Percentiles rank a stretch among this genome's conserved stretches.
Conservation (phyloP, 2,888 invertebrate species). For the Helobdella robusta region DNA sequence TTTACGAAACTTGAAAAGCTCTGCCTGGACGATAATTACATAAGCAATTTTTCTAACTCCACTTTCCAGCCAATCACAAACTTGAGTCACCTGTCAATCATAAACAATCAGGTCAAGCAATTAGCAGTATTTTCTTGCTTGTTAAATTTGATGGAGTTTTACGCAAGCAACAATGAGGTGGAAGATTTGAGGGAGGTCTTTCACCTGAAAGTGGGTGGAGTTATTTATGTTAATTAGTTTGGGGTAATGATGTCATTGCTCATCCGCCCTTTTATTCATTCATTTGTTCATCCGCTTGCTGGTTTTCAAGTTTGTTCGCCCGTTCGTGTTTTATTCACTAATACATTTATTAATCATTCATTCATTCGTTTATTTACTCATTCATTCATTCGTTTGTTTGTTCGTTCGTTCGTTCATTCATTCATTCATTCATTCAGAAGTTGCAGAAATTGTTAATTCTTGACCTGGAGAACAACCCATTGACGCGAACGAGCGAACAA, state of each 20-base stretch:
- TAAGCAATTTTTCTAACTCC: slow-evolving; percentile 40
- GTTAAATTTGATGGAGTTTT: slow-evolving; percentile 41
- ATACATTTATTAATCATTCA: too few species aligned
- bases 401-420: too few species aligned
- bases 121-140: slow-evolving; percentile 38
- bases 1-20: slow-evolving; percentile 41
- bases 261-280: too few species aligned
- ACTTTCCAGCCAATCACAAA: slow-evolving; percentile 39
- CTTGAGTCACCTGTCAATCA: slow-evolving; percentile 44
- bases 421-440: too few species aligned
- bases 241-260: too few species aligned
- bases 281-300: too few species aligned
- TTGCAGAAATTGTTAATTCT: slow-evolving; percentile 45
- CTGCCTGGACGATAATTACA: slow-evolving; percentile 45
- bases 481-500: slow-evolving; percentile 40
- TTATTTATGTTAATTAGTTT: neutral
- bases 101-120: slow-evolving; percentile 43
- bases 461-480: slow-evolving; percentile 48
- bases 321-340: too few species aligned
- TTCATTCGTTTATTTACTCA: too few species aligned
- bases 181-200: slow-evolving; percentile 46
- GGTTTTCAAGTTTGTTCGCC: too few species aligned
- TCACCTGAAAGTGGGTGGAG: slow-evolving; percentile 43
- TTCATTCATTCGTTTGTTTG: too few species aligned
- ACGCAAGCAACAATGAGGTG: slow-evolving; percentile 45